phyloP scores from a whole-genome alignment of 2,888 invertebrate species.

The Harmothoe impar region DNA sequence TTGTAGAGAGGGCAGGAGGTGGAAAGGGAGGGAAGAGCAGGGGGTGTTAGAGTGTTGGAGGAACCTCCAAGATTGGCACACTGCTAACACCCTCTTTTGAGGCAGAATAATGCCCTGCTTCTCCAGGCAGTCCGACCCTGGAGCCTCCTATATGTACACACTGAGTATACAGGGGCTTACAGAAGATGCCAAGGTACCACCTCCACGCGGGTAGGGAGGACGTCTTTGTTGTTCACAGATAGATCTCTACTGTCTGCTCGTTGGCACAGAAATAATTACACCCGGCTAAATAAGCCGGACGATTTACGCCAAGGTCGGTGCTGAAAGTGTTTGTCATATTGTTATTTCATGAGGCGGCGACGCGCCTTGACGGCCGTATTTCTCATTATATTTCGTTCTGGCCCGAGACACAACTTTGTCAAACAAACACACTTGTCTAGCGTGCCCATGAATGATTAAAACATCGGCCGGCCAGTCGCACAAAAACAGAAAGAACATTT shows the following conservation, averaged over 20 bases:
- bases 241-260: constrained; percentile 12
- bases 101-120: too few species aligned
- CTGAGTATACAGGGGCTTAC: too few species aligned
- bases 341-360: constrained; percentile 20
- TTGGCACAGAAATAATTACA: constrained; percentile 2
- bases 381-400: constrained; percentile 22
- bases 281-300: neutral
- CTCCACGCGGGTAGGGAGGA: neutral
- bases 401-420: neutral
- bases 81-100: too few species aligned
- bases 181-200: too few species aligned
- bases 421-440: constrained; percentile 6
- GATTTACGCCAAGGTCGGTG: constrained; percentile 9
- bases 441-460: constrained; percentile 47
- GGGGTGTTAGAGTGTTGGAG: too few species aligned
- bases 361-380: neutral
- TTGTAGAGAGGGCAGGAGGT: constrained; percentile 6
- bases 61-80: too few species aligned
- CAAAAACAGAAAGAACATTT: constrained; percentile 24
- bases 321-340: constrained; percentile 6
- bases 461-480: neutral
- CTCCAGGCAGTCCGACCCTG: too few species aligned
- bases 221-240: constrained; percentile 14
- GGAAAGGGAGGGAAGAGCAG: neutral
- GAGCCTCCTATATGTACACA: too few species aligned